Base-by-base conservation (phyloP, 2,797 vertebrate genomes). In the Catostomus latipinnis region DNA sequence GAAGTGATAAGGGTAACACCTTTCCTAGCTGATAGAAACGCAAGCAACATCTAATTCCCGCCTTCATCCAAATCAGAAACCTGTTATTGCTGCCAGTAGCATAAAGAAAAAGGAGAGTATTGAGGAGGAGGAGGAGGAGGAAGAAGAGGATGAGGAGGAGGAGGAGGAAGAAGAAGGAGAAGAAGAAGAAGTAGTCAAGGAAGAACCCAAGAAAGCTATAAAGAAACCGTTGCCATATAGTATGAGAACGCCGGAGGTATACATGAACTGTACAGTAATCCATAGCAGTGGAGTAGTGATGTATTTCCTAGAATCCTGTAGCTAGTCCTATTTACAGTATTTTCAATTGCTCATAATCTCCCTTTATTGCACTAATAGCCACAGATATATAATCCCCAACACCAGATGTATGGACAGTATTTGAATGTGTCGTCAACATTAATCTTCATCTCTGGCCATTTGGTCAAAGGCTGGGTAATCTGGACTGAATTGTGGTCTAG, bases 51-150 rank as follows among this genome's bases (percentile, higher is more conserved):
- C 8, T 70, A n/a, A 48, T 49, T 70, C 45, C 72, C 34, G 50
- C 50, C 61, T 16, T 78, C 22, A 72, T 57, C 70, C 43, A 43
- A 74, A 79, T 79, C 77, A 93, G 91, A 89, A 60, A 84, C 85
- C 84, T 54, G 58, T 81, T 54, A 71, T 81, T 80, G 82, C 66
- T 63, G 65, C 76, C 43, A 86, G 86, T 74, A 81, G 54, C 85
- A 87, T 88, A 83, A 71, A 43, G 14, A 88, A 57, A 76, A 76
- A 78, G 62, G 68, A 82, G 4, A 88, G 74, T 85, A 88, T 62
- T 83, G 87, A 90, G 60, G 90, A 89, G 0, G 85, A 85, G 0
- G 87, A 88, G 0, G 86, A 86, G 0, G 87, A 86, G 0, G 88
- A 88, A 0, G 85, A 88, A 0, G 87, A 90, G 34, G 34, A 34